phyloP scores from a whole-genome alignment of 23 tunicate genomes.

The Trididemnum miniatum region DNA sequence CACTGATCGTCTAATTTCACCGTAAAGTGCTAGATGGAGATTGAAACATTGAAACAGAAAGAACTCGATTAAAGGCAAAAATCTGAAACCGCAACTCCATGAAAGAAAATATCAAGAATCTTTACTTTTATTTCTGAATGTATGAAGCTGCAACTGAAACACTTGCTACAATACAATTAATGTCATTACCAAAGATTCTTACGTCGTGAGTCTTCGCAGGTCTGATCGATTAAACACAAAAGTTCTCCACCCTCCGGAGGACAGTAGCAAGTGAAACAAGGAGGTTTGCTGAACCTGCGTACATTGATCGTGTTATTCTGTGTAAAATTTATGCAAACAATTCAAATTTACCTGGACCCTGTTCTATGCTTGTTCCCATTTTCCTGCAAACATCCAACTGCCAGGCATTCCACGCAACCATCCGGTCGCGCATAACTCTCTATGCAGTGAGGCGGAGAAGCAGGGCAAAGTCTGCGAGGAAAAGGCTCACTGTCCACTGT shows the following conservation, averaged over 20 bases:
- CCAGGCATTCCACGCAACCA: constrained; percentile 72
- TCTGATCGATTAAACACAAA: constrained; percentile 43
- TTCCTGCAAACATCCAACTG: constrained; percentile 66
- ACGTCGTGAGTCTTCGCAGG: constrained; percentile 54
- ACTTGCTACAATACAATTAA: too few species aligned
- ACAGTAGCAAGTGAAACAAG: constrained; percentile 69
- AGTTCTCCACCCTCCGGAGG: constrained; percentile 74
- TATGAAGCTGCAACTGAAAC: too few species aligned
- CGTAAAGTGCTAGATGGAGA: too few species aligned
- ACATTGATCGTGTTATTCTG: background rate
- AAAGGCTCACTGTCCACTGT: too few species aligned
- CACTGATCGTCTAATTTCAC: too few species aligned
- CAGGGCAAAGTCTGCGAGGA: constrained; percentile 43
- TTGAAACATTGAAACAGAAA: too few species aligned
- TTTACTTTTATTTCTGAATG: too few species aligned
- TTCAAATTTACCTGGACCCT: constrained; percentile 42
- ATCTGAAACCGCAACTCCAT: too few species aligned
- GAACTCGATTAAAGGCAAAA: too few species aligned
- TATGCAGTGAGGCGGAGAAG: constrained; percentile 55
- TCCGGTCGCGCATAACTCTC: constrained; percentile 58
- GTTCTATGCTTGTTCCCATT: constrained; percentile 48
- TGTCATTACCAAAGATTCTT: too few species aligned
- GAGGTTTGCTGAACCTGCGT: constrained; percentile 22
- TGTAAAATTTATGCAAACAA: background rate
- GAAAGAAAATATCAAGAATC: too few species aligned